These are phyloP conservation scores for Apocheima hispidaria DNA, from an alignment of 2,888 invertebrate genomes.

Conservation along the genomic window DNA sequence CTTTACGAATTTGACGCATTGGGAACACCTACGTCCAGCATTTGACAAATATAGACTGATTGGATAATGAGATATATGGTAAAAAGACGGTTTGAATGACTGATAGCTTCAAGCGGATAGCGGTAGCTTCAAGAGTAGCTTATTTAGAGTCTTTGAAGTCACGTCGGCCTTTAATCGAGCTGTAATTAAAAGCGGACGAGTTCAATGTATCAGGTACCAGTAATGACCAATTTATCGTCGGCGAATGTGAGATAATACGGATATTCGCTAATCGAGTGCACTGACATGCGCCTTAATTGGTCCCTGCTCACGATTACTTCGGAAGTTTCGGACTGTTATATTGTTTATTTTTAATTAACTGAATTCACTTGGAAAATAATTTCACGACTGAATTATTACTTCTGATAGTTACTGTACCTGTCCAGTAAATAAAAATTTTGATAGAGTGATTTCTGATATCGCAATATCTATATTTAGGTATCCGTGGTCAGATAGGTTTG, in stretches of 20 bases:
- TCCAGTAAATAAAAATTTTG: not conserved
- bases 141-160: not conserved
- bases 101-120: too few relatives aligned
- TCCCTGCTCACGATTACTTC: conserved; percentile 17
- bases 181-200: conserved; percentile 24
- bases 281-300: conserved; percentile 40
- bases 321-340: not conserved
- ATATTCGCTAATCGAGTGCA: conserved; percentile 40
- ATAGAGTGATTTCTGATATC: not conserved
- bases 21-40: too few relatives aligned
- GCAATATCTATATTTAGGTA: not conserved
- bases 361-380: not conserved
- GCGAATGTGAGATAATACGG: conserved; percentile 36
- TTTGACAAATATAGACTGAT: too few relatives aligned
- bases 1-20: too few relatives aligned
- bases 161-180: not conserved
- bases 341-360: not conserved
- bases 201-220: conserved; percentile 6
- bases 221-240: conserved; percentile 40
- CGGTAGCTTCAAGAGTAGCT: not conserved
- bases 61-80: too few relatives aligned
- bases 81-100: not conserved
- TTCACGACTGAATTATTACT: too few relatives aligned
- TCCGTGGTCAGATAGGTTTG: too few relatives aligned
- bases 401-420: too few relatives aligned